phyloP scores from a whole-genome alignment of 2,888 invertebrate species.

The Doris montereyensis region DNA sequence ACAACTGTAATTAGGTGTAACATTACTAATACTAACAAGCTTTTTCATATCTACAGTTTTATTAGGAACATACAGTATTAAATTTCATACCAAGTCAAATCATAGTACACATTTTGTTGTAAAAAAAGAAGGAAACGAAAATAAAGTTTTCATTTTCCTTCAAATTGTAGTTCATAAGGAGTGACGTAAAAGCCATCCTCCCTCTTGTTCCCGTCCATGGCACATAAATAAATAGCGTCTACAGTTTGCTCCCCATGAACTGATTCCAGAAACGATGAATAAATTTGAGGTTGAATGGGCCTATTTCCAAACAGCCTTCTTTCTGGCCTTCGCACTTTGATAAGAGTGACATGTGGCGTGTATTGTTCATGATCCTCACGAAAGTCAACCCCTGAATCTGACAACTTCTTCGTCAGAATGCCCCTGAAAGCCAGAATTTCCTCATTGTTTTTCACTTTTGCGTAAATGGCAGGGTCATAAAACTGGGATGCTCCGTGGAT shows the following conservation, averaged over 20 bases:
- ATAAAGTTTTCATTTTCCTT: too few species aligned
- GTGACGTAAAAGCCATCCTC: conserved; percentile 70
- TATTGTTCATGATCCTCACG: conserved; percentile 70
- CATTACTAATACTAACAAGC: too few species aligned
- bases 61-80: too few species aligned
- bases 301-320: conserved; percentile 62
- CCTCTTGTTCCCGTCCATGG: conserved; percentile 65
- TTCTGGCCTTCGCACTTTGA: conserved; percentile 70
- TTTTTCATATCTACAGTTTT: too few species aligned
- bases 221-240: conserved; percentile 69
- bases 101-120: too few species aligned
- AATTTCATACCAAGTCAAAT: too few species aligned
- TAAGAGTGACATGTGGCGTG: conserved; percentile 73
- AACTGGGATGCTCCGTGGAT: conserved; percentile 69
- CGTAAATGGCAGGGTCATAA: conserved; percentile 71
- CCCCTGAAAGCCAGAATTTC: conserved; percentile 65
- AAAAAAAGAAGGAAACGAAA: too few species aligned
- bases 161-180: conserved; percentile 40
- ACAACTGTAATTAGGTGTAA: too few species aligned
- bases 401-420: conserved; percentile 60
- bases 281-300: conserved; percentile 67
- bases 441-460: conserved; percentile 62
- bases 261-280: conserved; percentile 58
- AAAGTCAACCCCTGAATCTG: conserved; percentile 62
- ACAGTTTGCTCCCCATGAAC: conserved; percentile 67